These are phyloP conservation scores for Anguilla rostrata DNA, from an alignment of 2,113 vertebrate species.

Conservation along the genomic window DNA sequence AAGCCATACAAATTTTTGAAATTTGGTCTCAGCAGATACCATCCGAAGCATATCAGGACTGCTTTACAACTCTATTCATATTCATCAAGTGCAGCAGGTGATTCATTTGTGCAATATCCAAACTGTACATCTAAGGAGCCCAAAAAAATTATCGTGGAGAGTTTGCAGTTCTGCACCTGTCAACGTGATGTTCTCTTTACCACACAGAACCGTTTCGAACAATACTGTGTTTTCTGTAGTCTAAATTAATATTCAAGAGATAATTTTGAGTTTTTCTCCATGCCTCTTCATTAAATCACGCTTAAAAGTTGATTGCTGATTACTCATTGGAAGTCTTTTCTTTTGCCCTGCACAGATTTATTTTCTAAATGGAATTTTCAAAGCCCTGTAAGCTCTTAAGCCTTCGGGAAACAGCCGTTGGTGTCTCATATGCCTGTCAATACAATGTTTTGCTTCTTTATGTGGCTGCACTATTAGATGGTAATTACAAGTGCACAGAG, in stretches of 20 bases:
- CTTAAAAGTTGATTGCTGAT: slow-evolving; percentile 34
- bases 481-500: slow-evolving; percentile 39
- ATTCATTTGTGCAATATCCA: background rate
- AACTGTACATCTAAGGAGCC: background rate
- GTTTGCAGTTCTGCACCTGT: background rate
- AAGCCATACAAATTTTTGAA: background rate
- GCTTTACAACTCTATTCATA: background rate
- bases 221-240: background rate
- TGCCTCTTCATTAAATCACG: slow-evolving; percentile 36
- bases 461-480: slow-evolving; percentile 36
- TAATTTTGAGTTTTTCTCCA: slow-evolving; percentile 13
- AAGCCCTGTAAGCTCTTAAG: slow-evolving; percentile 35
- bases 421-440: slow-evolving; percentile 35
- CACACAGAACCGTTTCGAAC: background rate
- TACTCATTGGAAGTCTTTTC: slow-evolving; percentile 27
- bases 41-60: background rate
- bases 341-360: slow-evolving; percentile 28
- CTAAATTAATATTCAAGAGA: background rate
- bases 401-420: slow-evolving; percentile 45
- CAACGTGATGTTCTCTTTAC: background rate
- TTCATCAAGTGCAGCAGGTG: background rate
- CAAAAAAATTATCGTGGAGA: background rate
- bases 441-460: slow-evolving; percentile 33
- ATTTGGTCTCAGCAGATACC: background rate
- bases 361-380: slow-evolving; percentile 44